These are phyloP conservation scores for Nesometra sesokonis DNA, from an alignment of 35 echinoderm and acorn worm species.

Conservation along the genomic window DNA sequence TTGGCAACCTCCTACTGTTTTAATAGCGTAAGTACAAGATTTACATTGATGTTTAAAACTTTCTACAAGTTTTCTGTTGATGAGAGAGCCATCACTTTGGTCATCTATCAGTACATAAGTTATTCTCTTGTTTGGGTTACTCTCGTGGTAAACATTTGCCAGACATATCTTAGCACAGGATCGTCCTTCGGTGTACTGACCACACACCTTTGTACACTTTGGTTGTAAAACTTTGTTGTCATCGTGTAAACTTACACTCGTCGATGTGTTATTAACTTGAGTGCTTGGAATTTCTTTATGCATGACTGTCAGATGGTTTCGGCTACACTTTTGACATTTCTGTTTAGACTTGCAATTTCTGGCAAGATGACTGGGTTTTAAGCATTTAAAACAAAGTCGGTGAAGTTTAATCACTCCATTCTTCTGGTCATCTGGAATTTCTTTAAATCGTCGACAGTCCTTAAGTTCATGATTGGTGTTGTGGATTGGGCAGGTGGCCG, in stretches of 20 bases:
- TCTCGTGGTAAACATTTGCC: conserved; percentile 22
- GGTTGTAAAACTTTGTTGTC: neutral
- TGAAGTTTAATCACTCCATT: conserved; percentile 5
- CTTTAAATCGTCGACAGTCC: conserved; percentile 29
- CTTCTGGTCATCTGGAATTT: conserved; percentile 10
- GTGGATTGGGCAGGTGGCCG: conserved; percentile 33
- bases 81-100: conserved; percentile 43
- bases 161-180: conserved; percentile 46
- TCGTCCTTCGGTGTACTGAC: conserved; percentile 18
- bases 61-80: conserved; percentile 27
- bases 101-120: conserved; percentile 44
- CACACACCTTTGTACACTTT: conserved; percentile 43
- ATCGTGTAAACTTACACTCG: neutral
- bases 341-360: conserved; percentile 24
- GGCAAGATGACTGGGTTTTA: conserved; percentile 14
- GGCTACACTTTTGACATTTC: conserved; percentile 10
- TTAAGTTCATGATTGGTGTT: conserved; percentile 20
- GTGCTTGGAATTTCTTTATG: conserved; percentile 2
- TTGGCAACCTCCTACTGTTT: conserved; percentile 13
- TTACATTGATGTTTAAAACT: neutral
- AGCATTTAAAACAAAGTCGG: conserved; percentile 34
- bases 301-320: conserved; percentile 11
- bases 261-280: neutral
- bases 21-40: conserved; percentile 20
- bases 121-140: conserved; percentile 4